These are phyloP conservation scores for Phragmatobia fuliginosa DNA, from an alignment of 2,888 invertebrate genomes.

Conservation along the genomic window DNA sequence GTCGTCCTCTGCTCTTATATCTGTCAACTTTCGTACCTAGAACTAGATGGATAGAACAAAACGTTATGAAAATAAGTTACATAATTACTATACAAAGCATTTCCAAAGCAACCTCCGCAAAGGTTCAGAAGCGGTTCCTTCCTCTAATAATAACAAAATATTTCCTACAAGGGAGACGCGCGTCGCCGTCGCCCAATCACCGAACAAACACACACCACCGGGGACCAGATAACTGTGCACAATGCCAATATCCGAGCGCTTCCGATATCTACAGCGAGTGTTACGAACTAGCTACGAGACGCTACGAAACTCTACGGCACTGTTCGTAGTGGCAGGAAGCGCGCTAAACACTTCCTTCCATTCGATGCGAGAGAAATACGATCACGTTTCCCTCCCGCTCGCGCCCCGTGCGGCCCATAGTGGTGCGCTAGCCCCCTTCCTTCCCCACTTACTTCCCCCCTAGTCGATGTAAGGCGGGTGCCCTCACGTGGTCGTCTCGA, in stretches of 20 bases:
- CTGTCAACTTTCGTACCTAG: too few species aligned
- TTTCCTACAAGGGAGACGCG: not conserved
- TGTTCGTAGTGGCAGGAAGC: constrained; percentile 39
- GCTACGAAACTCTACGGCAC: constrained; percentile 18
- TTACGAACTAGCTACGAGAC: constrained; percentile 20
- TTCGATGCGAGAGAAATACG: constrained; percentile 54
- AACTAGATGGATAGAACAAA: too few species aligned
- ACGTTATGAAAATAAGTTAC: not conserved
- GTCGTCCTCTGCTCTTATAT: too few species aligned
- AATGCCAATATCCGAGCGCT: constrained; percentile 30
- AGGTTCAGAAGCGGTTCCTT: not conserved
- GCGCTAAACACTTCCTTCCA: constrained; percentile 62
- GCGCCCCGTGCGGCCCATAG: constrained; percentile 3
- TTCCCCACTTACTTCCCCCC: not conserved
- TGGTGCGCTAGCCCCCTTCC: not conserved
- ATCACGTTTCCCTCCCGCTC: constrained; percentile 32
- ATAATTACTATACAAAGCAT: not conserved
- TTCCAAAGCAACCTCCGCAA: not conserved
- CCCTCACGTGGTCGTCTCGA: constrained; percentile 10
- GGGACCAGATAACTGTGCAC: constrained; percentile 15
- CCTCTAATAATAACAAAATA: not conserved
- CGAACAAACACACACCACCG: not conserved
- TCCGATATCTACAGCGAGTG: constrained; percentile 32
- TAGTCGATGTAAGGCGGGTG: constrained; percentile 1
- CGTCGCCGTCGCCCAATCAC: not conserved